Base-by-base conservation (phyloP, 2,888 invertebrate species). In the Galerucella nymphaeae region DNA sequence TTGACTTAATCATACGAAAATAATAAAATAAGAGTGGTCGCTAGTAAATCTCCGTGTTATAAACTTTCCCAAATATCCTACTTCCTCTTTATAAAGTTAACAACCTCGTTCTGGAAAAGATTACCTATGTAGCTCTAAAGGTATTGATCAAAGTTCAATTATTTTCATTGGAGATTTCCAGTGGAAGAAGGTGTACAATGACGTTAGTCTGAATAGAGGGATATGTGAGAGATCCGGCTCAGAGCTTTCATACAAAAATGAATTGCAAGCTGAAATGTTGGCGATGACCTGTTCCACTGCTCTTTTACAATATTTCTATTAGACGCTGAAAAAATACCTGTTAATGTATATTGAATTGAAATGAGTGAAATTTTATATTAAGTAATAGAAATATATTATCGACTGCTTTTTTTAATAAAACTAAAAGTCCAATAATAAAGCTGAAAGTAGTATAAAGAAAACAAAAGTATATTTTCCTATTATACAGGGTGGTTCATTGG, bases 161-260 rank as follows among this genome's bases (percentile, higher is more conserved):
- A 72, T 72, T 72, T 72, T 30, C 55, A 42, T 41, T 61, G 58
- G 69, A 72, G 69, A 69, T 69, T 68, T 69, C 65, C 58, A 42
- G 48, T 61, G 63, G 50, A 55, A 72, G 67, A 72, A 61, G 65
- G 65, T 69, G 69, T 61, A 65, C 69, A 72, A 70, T 67, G 61
- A 57, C 67, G 23, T 57, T 59, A 65, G 70, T 72, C 58, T 82
- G 81, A 83, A 82, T 80, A 75, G 81, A 63, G 62, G 81, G 82
- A 82, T 79, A 78, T 77, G 75, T 77, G 74, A 68, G 72, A 80
- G 79, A 81, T 82, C 80, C 81, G 80, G 81, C 81, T 82, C 76
- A 82, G 80, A 78, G 78, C 81, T 81, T 42, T 76, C 77, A 70
- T 70, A 78, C 79, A 80, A 81, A 80, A 81, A 79, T 81, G 80